Conservation (phyloP, 2,113 vertebrate genomes). For the Larimichthys crocea region DNA sequence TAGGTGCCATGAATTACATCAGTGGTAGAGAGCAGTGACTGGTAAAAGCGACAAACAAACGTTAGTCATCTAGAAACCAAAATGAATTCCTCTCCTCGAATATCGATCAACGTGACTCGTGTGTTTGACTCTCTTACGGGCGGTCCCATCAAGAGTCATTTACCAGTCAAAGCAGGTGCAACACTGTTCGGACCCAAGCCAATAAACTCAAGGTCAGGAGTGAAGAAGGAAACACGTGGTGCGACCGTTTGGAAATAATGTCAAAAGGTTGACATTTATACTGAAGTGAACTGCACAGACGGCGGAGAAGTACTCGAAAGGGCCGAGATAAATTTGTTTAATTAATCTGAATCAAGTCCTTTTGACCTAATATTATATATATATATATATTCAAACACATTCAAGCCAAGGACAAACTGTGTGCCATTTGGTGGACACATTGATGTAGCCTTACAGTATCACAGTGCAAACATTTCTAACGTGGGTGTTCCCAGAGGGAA, state of each 20-base stretch:
- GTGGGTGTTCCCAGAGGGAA: constrained; percentile 2
- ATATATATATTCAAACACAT: neutral
- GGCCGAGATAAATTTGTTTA: neutral
- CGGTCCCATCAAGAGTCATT: constrained; percentile 2
- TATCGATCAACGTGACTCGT: neutral
- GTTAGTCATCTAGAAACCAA: neutral
- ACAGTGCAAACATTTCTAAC: constrained; percentile 27
- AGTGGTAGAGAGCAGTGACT: neutral
- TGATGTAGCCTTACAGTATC: neutral
- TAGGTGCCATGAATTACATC: neutral
- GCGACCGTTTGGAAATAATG: constrained; percentile 16
- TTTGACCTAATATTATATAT: neutral
- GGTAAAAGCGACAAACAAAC: neutral
- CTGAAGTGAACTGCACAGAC: neutral
- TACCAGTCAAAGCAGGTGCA: constrained; percentile 42
- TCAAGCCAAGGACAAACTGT: neutral
- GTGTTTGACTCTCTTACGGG: neutral
- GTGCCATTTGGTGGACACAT: neutral
- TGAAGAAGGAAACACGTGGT: constrained; percentile 1
- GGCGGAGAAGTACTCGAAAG: constrained; percentile 11
- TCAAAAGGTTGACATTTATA: constrained; percentile 23
- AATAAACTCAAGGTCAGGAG: constrained; percentile 39
- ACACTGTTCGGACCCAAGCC: constrained; percentile 2
- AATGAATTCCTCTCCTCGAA: neutral
- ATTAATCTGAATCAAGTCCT: neutral